These are phyloP conservation scores for Gasterosteus nipponicus DNA, from an alignment of 2,113 vertebrate species.

Conservation along the genomic window DNA sequence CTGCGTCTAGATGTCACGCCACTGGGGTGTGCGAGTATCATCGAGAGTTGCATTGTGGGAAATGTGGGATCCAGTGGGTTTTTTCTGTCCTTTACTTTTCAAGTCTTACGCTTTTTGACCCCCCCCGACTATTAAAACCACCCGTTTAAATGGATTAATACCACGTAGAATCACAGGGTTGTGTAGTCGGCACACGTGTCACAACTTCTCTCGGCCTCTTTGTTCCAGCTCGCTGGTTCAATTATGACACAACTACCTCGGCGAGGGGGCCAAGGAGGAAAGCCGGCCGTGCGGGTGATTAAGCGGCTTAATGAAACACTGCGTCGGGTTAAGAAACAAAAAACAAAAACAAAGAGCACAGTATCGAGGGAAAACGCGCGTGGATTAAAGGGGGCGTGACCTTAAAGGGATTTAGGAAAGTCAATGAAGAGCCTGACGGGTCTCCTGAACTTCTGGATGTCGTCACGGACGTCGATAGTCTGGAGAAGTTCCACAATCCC, in stretches of 20 bases:
- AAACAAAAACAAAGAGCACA: conserved; percentile 44
- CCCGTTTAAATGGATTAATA: neutral
- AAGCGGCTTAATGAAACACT: conserved; percentile 21
- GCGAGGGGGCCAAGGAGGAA: conserved; percentile 22
- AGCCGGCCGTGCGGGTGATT: conserved; percentile 28
- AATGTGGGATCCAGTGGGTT: neutral
- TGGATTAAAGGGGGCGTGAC: neutral
- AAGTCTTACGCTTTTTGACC: neutral
- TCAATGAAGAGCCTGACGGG: neutral
- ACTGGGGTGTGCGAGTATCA: neutral
- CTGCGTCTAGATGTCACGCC: neutral
- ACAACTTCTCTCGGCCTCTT: neutral
- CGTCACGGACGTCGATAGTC: neutral
- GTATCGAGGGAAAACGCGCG: conserved; percentile 19
- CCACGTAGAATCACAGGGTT: neutral
- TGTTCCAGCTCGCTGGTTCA: neutral
- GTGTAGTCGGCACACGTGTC: neutral
- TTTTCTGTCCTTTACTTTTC: neutral
- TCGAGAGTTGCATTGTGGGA: neutral
- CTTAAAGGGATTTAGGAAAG: neutral
- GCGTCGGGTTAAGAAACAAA: conserved; percentile 20
- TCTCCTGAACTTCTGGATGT: neutral
- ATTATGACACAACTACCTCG: conserved; percentile 1
- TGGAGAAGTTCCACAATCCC: neutral
- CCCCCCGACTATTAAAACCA: neutral